phyloP scores from a whole-genome alignment of 92 coral and sea anemone species.

The Phenganax stokvisi region DNA sequence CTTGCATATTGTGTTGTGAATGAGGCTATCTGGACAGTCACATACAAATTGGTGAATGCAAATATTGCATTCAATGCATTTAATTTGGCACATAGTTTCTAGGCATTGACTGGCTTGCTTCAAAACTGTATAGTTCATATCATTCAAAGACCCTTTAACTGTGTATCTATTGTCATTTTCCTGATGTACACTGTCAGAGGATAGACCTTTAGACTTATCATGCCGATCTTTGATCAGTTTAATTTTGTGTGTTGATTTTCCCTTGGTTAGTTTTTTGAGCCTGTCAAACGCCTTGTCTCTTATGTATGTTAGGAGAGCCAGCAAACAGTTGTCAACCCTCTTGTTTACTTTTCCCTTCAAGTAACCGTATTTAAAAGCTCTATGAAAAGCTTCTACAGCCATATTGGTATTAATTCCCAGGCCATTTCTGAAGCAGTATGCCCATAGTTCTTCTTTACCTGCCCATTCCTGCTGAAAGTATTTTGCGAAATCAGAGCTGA shows the following conservation, averaged over 20 bases:
- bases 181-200: background rate
- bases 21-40: slow-evolving; percentile 20
- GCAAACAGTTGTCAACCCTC: background rate
- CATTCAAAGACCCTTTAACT: background rate
- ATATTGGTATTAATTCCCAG: slow-evolving; percentile 9
- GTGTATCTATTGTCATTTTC: background rate
- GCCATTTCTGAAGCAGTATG: background rate
- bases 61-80: background rate
- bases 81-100: background rate
- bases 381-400: slow-evolving; percentile 6
- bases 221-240: background rate
- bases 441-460: slow-evolving; percentile 1
- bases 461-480: slow-evolving; percentile 32
- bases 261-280: slow-evolving; percentile 49
- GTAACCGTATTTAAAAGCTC: slow-evolving; percentile 7
- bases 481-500: background rate
- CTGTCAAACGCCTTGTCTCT: slow-evolving; percentile 53
- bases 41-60: slow-evolving; percentile 9
- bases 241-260: slow-evolving; percentile 12
- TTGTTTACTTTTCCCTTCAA: slow-evolving; percentile 12
- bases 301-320: background rate
- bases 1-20: slow-evolving; percentile 5
- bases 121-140: background rate
- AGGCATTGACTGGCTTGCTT: background rate
- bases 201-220: background rate